Evolutionary conservation across 2,888 invertebrate genomes (phyloP), one percentile per base, ranked within the genome.

Genomic region (Pherbina coryleti): DNA sequence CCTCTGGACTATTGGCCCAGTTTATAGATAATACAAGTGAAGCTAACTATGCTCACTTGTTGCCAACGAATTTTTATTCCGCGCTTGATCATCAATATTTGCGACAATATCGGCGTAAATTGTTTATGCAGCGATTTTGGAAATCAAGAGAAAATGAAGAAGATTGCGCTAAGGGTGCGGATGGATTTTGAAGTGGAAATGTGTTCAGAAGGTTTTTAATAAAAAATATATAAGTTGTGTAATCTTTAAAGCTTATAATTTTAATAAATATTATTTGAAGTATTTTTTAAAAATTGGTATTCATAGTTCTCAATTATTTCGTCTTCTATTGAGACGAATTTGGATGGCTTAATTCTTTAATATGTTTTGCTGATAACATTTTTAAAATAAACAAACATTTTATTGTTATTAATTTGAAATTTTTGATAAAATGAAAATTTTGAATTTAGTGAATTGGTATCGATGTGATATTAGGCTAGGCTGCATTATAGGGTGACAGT

Each of bases 31-130:
- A 44, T 34, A 72, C 31, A 1, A 62, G 53, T n/a, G 72, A 71
- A 44, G 64, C 22, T 3, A 69, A 51, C 57, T 83, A 84, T 81
- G 70, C 78, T 5, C 79, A 83, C 44, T 66, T 82, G 37, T 76
- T 85, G 78, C 86, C 85, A n/a, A 84, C 78, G 34, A 85, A 85
- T 66, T 83, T 78, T 37, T 85, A 82, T 51, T 85, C 85, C 14
- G 82, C 82, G 31, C 28, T 83, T 64, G 84, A 86, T 80, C 83
- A 82, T 78, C 86, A 83, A 55, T 86, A 86, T 74, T 84, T 84
- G 79, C 55, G 69, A 17, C 64, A 82, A 60, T 85, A 84, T 81
- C 84, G 82, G 0, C 72, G 84, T 11, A 83, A 80, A 7, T 78
- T 82, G 5, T 3, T 34, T 7, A 51, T 51, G 51, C 69, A 25